Evolutionary conservation across 2,888 invertebrate species (phyloP), one percentile per base, ranked within the genome.

Genomic region (Tetragonula carbonaria): DNA sequence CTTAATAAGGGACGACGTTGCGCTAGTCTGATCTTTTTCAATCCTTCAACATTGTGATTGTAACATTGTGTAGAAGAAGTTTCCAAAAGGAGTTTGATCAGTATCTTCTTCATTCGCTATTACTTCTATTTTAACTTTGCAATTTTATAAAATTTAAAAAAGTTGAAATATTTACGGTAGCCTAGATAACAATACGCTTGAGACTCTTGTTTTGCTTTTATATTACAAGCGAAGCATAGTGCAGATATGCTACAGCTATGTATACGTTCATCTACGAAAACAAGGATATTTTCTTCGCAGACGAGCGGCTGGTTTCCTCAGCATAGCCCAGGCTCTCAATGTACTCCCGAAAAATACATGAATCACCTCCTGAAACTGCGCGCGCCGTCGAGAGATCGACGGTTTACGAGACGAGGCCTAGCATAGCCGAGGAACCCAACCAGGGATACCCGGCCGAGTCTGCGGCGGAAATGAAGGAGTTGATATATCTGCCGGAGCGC

Each of bases 401-500:
- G 86, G 82, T 65, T 82, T 63, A 50, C 74, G 80, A 84, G 81
- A 80, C 90, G 80, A 79, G 84, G 78, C 77, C 81, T 74, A 78
- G 79, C 83, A 70, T 76, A 38, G 67, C 78, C 75, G 79, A 72
- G 82, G 82, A 87, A 85, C 75, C 84, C 87, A 79, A 78, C 68
- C 83, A 45, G 84, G 90, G 90, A 87, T 89, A 88, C 90, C 89
- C 87, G 84, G 83, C 74, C 87, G 91, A 91, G 92, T 93, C 93
- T 92, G 92, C 92, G 92, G 93, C 93, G 93, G 93, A 93, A 93
- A 93, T 93, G 93, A 93, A 93, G 93, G 92, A 91, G 92, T 93
- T 93, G 93, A 93, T 93, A 93, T 93, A 93, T 93, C 93, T 92
- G 91, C 92, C 88, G 91, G 90, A 88, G 91, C 91, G 90, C 92